Percentiles rank a stretch among this genome's conserved stretches.
phyloP scores from a whole-genome alignment of 2,888 invertebrate genomes.

The Stenodema calcarata region DNA sequence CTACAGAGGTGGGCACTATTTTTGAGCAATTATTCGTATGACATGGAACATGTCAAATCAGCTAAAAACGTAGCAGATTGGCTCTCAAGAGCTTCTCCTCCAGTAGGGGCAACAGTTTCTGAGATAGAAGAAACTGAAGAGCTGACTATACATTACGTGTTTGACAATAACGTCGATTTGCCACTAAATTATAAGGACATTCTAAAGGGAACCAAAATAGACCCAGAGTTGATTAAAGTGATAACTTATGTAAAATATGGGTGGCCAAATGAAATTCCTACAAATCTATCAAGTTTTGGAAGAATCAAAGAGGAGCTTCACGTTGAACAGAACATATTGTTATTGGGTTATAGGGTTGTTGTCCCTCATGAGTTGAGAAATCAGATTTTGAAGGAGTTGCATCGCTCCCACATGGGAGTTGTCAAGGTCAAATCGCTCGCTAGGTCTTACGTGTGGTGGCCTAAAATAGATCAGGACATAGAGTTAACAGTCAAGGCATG shows the following conservation, averaged over 20 bases:
- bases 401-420: slow-evolving; percentile 56
- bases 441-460: slow-evolving; percentile 57
- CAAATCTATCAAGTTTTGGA: not conserved
- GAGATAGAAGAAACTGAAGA: not conserved
- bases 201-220: not conserved
- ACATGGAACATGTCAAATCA: slow-evolving; percentile 18
- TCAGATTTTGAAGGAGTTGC: not conserved
- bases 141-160: not conserved
- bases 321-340: not conserved
- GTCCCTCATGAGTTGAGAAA: not conserved
- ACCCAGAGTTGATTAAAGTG: not conserved
- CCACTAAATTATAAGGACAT: not conserved
- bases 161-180: not conserved
- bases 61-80: slow-evolving; percentile 44
- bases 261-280: not conserved
- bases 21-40: slow-evolving; percentile 13
- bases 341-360: slow-evolving; percentile 5
- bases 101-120: not conserved
- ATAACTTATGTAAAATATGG: not conserved
- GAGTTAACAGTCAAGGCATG: slow-evolving; percentile 56
- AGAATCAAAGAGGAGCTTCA: slow-evolving; percentile 15
- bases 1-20: slow-evolving; percentile 39
- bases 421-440: slow-evolving; percentile 57
- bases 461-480: slow-evolving; percentile 56
- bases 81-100: slow-evolving; percentile 1